A percentile compares a stretch with the other conserved stretches of the same genome.
Evolutionary conservation across 35 echinoderm and acorn worm genomes (phyloP).

Genomic region (Lytechinus pictus): DNA sequence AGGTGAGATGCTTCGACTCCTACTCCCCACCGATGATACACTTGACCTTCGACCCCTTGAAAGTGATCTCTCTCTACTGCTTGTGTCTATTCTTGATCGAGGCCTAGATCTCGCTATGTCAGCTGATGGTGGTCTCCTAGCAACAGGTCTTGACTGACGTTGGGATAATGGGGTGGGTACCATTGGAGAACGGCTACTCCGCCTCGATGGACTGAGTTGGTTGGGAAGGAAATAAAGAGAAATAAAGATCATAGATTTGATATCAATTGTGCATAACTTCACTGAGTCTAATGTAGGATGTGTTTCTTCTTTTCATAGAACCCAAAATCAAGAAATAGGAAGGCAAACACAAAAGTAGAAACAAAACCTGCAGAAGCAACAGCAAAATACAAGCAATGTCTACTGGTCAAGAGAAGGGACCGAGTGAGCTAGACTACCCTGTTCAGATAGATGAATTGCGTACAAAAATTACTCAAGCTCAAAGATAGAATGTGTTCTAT

Average conservation of each 20-base stretch:
- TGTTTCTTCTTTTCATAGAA: too few relatives aligned
- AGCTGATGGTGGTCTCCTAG: conserved; percentile 63
- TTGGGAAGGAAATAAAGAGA: background rate
- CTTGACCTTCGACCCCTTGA: conserved; percentile 61
- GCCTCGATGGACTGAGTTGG: conserved; percentile 51
- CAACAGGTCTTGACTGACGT: conserved; percentile 28
- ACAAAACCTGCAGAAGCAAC: too few relatives aligned
- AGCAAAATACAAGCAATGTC: too few relatives aligned
- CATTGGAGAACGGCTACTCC: conserved; percentile 74
- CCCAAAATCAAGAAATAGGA: too few relatives aligned
- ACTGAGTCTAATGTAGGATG: too few relatives aligned
- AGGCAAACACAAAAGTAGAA: too few relatives aligned
- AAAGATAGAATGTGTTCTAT: too few relatives aligned
- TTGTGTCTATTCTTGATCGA: conserved; percentile 7
- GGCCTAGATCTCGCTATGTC: conserved; percentile 64
- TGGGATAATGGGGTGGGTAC: conserved; percentile 51
- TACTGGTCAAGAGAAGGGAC: too few relatives aligned
- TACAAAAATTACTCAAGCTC: too few relatives aligned
- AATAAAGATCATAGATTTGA: background rate
- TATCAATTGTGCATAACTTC: too few relatives aligned
- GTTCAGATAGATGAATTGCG: too few relatives aligned
- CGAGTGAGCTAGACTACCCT: too few relatives aligned
- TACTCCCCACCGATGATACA: background rate
- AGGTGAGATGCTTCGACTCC: conserved; percentile 24
- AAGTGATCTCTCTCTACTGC: conserved; percentile 68